Evolutionary conservation across 2,113 vertebrate genomes (phyloP).

Genomic region (Barbus barbus): DNA sequence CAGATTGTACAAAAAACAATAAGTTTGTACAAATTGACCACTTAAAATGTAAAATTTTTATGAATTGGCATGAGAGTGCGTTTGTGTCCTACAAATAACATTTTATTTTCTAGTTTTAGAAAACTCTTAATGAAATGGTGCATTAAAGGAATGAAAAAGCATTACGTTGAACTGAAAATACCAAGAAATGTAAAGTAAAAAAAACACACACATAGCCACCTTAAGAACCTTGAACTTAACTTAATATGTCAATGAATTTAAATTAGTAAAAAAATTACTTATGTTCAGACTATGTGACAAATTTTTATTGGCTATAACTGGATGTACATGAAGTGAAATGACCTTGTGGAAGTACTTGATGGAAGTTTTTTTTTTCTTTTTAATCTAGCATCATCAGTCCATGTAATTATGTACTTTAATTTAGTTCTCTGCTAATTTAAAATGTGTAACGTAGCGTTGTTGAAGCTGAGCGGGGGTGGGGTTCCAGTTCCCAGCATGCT

Average conservation of each 20-base stretch:
- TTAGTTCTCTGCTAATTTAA: constrained; percentile 6
- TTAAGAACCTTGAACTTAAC: not conserved
- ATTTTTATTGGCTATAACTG: not conserved
- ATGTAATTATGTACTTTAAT: constrained; percentile 9
- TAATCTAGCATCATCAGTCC: constrained; percentile 7
- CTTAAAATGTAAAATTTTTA: not conserved
- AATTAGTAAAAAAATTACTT: not conserved
- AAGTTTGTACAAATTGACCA: not conserved
- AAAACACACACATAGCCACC: not conserved
- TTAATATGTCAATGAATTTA: not conserved
- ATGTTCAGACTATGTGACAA: not conserved
- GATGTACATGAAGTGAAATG: not conserved
- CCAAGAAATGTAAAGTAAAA: not conserved
- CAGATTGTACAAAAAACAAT: not conserved
- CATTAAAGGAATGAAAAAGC: not conserved
- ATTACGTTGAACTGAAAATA: not conserved
- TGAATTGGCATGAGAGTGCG: not conserved
- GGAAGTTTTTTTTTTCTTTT: not conserved
- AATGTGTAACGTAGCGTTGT: not conserved
- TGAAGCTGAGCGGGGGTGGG: not conserved
- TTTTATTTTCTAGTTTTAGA: not conserved
- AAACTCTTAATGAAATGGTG: not conserved
- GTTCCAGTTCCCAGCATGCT: not conserved
- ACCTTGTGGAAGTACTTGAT: constrained; percentile 16
- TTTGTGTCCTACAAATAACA: not conserved